Conservation (phyloP, 1,140 invertebrate genomes). For the Acromyrmex charruanus region DNA sequence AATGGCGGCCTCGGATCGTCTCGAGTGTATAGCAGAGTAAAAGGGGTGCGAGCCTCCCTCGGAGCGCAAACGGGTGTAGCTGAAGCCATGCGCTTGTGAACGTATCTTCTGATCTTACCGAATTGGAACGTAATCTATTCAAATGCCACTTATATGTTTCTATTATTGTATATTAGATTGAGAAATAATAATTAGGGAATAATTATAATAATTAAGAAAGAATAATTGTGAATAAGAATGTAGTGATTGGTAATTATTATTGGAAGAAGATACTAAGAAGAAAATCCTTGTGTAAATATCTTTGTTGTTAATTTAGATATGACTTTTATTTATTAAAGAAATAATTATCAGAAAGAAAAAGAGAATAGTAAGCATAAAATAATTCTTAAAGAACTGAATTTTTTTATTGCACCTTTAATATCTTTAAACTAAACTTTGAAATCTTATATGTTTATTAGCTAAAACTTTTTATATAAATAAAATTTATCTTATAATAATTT, state of each 20-base stretch:
- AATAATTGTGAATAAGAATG: not conserved
- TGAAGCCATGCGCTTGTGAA: conserved; percentile 29
- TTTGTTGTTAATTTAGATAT: not conserved
- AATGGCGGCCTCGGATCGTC: conserved; percentile 78
- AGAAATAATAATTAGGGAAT: not conserved
- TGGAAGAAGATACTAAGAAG: not conserved
- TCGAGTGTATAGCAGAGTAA: conserved; percentile 65
- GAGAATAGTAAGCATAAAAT: not conserved
- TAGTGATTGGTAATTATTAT: not conserved
- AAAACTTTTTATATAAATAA: not conserved
- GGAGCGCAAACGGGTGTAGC: conserved; percentile 40
- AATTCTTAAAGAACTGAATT: not conserved
- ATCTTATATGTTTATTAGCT: not conserved
- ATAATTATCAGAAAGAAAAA: not conserved
- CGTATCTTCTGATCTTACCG: not conserved
- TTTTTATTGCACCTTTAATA: not conserved
- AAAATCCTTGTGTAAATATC: not conserved
- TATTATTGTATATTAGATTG: not conserved
- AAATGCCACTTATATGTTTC: not conserved
- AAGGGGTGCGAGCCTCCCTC: conserved; percentile 66
- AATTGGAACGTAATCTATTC: not conserved
- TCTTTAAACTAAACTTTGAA: not conserved
- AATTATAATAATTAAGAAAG: too few species aligned
- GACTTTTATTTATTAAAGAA: not conserved
- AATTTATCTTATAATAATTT: not conserved